phyloP scores from a whole-genome alignment of 2,888 invertebrate genomes.

The Caenorhabditis sp. region DNA sequence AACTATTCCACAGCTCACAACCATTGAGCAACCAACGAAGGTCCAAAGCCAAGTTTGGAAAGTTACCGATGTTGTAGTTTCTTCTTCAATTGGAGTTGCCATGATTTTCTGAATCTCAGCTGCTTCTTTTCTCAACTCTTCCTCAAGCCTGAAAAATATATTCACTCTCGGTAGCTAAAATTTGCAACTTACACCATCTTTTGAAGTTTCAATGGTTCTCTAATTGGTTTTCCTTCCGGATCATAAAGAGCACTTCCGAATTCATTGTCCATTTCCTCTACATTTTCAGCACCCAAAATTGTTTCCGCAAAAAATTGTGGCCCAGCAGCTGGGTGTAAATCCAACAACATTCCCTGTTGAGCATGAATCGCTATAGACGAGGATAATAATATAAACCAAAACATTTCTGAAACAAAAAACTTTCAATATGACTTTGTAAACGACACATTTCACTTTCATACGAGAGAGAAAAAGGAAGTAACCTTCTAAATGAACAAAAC shows the following conservation, averaged over 20 bases:
- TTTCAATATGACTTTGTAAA: too few relatives aligned
- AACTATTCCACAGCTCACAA: constrained; percentile 56
- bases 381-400: constrained; percentile 31
- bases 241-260: constrained; percentile 39
- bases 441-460: too few relatives aligned
- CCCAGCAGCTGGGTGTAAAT: constrained; percentile 50
- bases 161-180: background rate
- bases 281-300: constrained; percentile 1
- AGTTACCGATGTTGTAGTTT: constrained; percentile 14
- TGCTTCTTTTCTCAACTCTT: constrained; percentile 44
- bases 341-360: constrained; percentile 31
- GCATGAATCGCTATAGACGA: constrained; percentile 35
- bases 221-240: constrained; percentile 48
- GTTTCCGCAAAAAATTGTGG: constrained; percentile 44
- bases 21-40: constrained; percentile 49
- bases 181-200: constrained; percentile 39
- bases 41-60: constrained; percentile 50
- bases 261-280: constrained; percentile 10
- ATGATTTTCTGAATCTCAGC: constrained; percentile 37
- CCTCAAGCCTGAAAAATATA: constrained; percentile 39
- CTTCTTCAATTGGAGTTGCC: background rate
- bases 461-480: too few relatives aligned
- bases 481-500: too few relatives aligned
- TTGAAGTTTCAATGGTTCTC: constrained; percentile 41
- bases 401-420: too few relatives aligned